Percentiles rank a stretch among this genome's conserved stretches.
phyloP scores from a whole-genome alignment of 2,888 invertebrate species.

The Hydropsyche betteni region DNA sequence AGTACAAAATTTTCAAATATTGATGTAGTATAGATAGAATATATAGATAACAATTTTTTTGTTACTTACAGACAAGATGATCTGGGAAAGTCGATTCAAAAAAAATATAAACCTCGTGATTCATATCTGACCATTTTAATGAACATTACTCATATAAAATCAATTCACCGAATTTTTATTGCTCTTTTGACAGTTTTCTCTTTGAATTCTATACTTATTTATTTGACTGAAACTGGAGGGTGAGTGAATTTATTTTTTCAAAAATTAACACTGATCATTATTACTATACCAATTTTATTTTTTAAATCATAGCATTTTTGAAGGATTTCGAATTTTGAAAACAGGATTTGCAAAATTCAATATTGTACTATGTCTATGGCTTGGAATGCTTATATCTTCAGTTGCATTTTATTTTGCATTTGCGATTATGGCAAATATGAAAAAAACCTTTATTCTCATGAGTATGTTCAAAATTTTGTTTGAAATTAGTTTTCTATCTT shows the following conservation, averaged over 20 bases:
- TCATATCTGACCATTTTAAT: slow-evolving; percentile 84
- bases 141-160: slow-evolving; percentile 79
- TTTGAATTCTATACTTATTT: slow-evolving; percentile 76
- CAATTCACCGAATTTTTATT: slow-evolving; percentile 86
- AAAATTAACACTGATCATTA: no score
- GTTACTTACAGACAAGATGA: neutral
- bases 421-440: slow-evolving; percentile 61
- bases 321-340: slow-evolving; percentile 69
- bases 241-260: neutral
- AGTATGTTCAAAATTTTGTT: no score
- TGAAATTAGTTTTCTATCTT: no score
- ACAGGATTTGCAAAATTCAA: slow-evolving; percentile 70
- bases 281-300: neutral
- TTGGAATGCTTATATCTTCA: slow-evolving; percentile 60
- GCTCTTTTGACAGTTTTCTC: slow-evolving; percentile 78
- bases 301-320: slow-evolving; percentile 58
- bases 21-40: no score
- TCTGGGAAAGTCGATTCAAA: neutral
- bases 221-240: slow-evolving; percentile 68
- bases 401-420: slow-evolving; percentile 60
- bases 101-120: slow-evolving; percentile 58
- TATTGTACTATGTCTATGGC: slow-evolving; percentile 67
- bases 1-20: no score
- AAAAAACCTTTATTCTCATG: no score
- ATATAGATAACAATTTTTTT: no score